Percentiles rank a stretch among this genome's conserved stretches.
These are phyloP conservation scores for Hafferia zeledoni DNA, from an alignment of 2,797 vertebrate species.

Conservation along the genomic window DNA sequence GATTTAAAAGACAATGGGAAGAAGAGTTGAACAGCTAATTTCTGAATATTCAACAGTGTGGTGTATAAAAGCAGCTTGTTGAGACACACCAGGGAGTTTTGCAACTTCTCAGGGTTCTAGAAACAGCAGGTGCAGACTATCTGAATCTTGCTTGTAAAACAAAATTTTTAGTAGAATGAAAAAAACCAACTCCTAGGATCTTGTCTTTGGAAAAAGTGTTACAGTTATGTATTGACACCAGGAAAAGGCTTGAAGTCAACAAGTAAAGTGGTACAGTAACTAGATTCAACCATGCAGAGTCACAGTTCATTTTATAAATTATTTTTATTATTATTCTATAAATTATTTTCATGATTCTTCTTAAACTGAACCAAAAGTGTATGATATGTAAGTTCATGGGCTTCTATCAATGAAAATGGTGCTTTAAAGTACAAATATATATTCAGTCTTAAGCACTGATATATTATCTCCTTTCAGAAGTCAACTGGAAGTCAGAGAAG, in stretches of 20 bases:
- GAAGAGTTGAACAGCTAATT: neutral
- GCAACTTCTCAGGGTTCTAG: neutral
- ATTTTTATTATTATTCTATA: neutral
- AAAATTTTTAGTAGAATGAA: neutral
- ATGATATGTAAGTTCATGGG: neutral
- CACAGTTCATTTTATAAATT: neutral
- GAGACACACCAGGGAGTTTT: neutral
- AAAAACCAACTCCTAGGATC: neutral
- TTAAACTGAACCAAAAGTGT: neutral
- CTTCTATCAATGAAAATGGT: neutral
- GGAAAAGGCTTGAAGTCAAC: neutral
- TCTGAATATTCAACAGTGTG: neutral
- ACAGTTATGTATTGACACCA: neutral
- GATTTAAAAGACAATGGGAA: neutral
- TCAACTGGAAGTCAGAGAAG: slow-evolving; percentile 26
- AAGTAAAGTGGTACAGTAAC: neutral
- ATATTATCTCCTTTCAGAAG: slow-evolving; percentile 8
- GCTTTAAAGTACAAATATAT: neutral
- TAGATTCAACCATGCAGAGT: neutral
- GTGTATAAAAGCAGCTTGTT: neutral
- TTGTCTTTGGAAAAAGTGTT: neutral
- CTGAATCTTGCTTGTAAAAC: neutral
- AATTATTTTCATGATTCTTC: neutral
- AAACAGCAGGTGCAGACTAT: slow-evolving; percentile 1
- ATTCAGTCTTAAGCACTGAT: neutral